A percentile compares a stretch with the other conserved stretches of the same genome.
These are phyloP conservation scores for Enteromius viviparus DNA, from an alignment of 2,797 vertebrate genomes.

Conservation along the genomic window DNA sequence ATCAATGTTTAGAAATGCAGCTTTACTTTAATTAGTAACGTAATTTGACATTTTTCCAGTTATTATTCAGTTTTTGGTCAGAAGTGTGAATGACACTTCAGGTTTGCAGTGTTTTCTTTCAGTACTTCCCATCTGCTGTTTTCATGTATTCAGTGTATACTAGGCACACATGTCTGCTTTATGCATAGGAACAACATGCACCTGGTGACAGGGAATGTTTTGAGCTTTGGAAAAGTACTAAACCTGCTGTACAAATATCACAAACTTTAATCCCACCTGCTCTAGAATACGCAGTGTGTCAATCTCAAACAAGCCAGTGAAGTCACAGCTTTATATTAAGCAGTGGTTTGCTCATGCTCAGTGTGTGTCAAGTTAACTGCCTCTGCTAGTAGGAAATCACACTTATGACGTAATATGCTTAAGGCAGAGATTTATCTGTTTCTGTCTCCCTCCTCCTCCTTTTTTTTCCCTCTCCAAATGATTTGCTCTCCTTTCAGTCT, in stretches of 20 bases:
- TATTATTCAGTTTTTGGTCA: background rate
- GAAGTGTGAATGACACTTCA: background rate
- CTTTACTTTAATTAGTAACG: background rate
- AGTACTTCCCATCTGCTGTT: background rate
- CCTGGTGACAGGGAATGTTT: slow-evolving; percentile 34
- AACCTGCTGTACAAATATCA: background rate
- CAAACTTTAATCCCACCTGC: slow-evolving; percentile 12
- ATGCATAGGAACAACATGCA: slow-evolving; percentile 22
- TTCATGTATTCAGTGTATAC: background rate
- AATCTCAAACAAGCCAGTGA: slow-evolving; percentile 11
- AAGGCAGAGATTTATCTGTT: slow-evolving; percentile 9
- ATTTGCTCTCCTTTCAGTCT: slow-evolving; percentile 44
- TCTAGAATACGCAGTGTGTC: background rate
- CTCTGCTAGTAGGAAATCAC: slow-evolving; percentile 6
- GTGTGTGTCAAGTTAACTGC: slow-evolving; percentile 10
- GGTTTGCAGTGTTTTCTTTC: background rate
- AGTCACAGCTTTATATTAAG: slow-evolving; percentile 39
- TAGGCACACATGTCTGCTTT: slow-evolving; percentile 40
- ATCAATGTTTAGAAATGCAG: background rate
- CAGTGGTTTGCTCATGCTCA: background rate
- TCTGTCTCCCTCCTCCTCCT: background rate
- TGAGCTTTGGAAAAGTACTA: background rate
- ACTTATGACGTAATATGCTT: background rate
- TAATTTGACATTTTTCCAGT: background rate
- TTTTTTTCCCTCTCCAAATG: background rate